phyloP scores from a whole-genome alignment of 92 coral and sea anemone genomes.

The Phymanthus crucifer region DNA sequence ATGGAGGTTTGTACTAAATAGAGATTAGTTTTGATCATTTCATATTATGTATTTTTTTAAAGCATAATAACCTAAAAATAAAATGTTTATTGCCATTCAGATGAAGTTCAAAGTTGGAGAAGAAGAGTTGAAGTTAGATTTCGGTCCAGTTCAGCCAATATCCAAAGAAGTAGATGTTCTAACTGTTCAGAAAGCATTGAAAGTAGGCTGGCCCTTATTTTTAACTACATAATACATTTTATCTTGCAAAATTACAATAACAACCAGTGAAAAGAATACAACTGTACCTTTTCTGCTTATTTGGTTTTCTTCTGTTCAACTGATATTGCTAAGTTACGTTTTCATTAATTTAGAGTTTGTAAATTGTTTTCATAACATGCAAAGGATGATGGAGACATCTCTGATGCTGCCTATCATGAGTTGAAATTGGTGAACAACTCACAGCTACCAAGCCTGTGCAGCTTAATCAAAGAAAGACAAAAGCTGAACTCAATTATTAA shows the following conservation, averaged over 20 bases:
- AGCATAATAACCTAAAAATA: not conserved
- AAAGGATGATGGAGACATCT: constrained; percentile 11
- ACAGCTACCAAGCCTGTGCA: not conserved
- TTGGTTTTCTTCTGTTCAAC: not conserved
- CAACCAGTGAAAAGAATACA: not conserved
- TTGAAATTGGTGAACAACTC: not conserved
- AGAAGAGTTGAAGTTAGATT: not conserved
- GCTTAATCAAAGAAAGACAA: not conserved
- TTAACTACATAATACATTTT: constrained; percentile 1
- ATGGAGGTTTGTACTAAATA: not conserved
- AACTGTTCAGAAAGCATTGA: not conserved
- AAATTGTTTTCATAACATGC: not conserved
- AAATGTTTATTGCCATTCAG: not conserved
- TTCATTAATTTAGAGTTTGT: too few relatives aligned
- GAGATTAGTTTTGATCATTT: not conserved
- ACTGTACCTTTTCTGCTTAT: not conserved
- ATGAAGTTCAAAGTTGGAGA: not conserved
- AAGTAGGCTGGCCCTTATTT: not conserved
- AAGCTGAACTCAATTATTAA: not conserved
- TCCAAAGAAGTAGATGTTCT: not conserved
- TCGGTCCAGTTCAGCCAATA: not conserved
- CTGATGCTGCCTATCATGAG: not conserved
- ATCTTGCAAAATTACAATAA: not conserved
- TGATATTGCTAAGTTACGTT: not conserved
- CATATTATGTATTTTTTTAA: not conserved